phyloP scores from a whole-genome alignment of 1,140 invertebrate genomes.

The Liolophura sinensis region DNA sequence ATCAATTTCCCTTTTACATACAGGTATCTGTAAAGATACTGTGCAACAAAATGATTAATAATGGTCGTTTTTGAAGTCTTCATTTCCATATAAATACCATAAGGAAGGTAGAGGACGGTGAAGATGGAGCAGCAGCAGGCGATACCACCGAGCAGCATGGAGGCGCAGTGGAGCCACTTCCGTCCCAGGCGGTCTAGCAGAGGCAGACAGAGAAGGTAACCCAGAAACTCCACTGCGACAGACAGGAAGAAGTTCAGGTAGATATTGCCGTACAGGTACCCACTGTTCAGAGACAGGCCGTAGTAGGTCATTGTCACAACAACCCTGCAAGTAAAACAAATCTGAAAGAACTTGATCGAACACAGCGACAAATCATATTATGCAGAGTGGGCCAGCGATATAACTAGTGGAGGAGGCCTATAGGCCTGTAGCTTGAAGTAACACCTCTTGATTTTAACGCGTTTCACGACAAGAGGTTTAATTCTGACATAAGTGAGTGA shows the following conservation, averaged over 20 bases:
- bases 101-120: conserved; percentile 11
- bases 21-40: too few relatives aligned
- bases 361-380: too few relatives aligned
- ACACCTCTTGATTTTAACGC: too few relatives aligned
- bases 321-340: conserved; percentile 61
- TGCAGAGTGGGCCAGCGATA: too few relatives aligned
- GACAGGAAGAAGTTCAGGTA: conserved; percentile 48
- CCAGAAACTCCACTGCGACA: conserved; percentile 77
- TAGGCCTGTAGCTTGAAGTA: too few relatives aligned
- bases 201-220: conserved; percentile 68
- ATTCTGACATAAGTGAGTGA: too few relatives aligned
- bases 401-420: too few relatives aligned
- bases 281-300: conserved; percentile 66
- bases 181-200: conserved; percentile 32
- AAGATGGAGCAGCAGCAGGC: conserved; percentile 32
- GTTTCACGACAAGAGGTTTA: too few relatives aligned
- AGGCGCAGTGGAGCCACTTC: conserved; percentile 28
- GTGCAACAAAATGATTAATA: too few relatives aligned
- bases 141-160: conserved; percentile 36
- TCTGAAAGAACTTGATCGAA: neutral
- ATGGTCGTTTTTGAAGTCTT: too few relatives aligned
- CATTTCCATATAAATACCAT: too few relatives aligned
- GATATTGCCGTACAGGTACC: conserved; percentile 40
- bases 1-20: too few relatives aligned
- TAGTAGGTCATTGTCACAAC: conserved; percentile 66